Evolutionary conservation across 1,140 invertebrate genomes (phyloP).

Genomic region (Teleogryllus occipitalis): DNA sequence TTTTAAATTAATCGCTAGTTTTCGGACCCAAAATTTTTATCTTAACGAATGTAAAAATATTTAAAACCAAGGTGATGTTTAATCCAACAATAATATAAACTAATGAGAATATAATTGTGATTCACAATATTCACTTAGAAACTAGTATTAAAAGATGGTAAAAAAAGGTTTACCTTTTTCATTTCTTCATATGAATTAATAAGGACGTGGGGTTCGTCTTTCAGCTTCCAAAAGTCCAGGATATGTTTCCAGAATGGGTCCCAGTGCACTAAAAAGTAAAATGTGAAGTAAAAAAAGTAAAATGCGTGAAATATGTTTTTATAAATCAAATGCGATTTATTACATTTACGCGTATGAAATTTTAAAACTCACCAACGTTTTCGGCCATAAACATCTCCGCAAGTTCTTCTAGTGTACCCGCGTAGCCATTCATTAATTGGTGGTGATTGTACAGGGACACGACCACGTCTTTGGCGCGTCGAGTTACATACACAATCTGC

Average conservation of each 20-base stretch:
- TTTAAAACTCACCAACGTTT: slow-evolving; percentile 27
- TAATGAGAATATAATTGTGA: too few species aligned
- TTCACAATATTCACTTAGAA: too few species aligned
- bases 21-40: too few species aligned
- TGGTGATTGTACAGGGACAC: slow-evolving; percentile 53
- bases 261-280: slow-evolving; percentile 26
- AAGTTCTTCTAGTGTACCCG: slow-evolving; percentile 40
- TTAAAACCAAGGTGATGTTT: too few species aligned
- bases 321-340: too few species aligned
- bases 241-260: slow-evolving; percentile 34
- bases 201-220: slow-evolving; percentile 38
- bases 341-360: too few species aligned
- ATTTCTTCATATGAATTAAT: slow-evolving; percentile 45
- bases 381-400: slow-evolving; percentile 38
- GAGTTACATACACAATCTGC: slow-evolving; percentile 52
- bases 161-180: slow-evolving; percentile 28
- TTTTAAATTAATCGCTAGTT: too few species aligned
- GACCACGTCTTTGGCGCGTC: slow-evolving; percentile 53
- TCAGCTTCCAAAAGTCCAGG: slow-evolving; percentile 35
- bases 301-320: too few species aligned
- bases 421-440: slow-evolving; percentile 34
- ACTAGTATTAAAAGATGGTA: too few species aligned
- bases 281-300: too few species aligned
- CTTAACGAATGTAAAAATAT: too few species aligned
- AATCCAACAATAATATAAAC: too few species aligned